Percentiles rank a stretch among this genome's conserved stretches.
Evolutionary conservation across 2,888 invertebrate genomes (phyloP).

Genomic region (Scaptomyza polygonia): DNA sequence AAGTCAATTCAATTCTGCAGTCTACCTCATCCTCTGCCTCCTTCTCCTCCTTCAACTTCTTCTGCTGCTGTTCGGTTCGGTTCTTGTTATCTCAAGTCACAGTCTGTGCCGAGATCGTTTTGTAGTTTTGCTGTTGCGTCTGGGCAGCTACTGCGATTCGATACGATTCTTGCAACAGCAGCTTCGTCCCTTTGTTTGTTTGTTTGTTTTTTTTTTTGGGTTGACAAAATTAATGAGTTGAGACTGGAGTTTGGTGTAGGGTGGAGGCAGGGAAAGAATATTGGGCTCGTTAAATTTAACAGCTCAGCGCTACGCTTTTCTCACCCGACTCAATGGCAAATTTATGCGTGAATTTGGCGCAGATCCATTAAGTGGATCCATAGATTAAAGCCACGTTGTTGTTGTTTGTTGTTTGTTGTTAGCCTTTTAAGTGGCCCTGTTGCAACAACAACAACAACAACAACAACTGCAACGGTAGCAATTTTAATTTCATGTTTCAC

Average conservation of each 20-base stretch:
- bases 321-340: constrained; percentile 62
- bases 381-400: constrained; percentile 65
- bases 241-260: not conserved
- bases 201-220: constrained; percentile 61
- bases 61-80: not conserved
- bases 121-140: constrained; percentile 65
- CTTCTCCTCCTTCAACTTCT: not conserved
- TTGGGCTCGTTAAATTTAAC: constrained; percentile 76
- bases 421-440: constrained; percentile 54
- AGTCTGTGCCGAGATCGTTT: constrained; percentile 62
- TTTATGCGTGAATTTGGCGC: constrained; percentile 82
- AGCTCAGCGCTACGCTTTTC: constrained; percentile 68
- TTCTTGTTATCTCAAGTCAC: constrained; percentile 57
- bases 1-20: constrained; percentile 3
- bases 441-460: constrained; percentile 13
- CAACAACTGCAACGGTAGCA: constrained; percentile 63
- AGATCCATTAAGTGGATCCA: constrained; percentile 81
- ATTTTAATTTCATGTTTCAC: constrained; percentile 63
- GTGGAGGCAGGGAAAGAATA: constrained; percentile 12
- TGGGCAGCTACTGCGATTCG: constrained; percentile 75
- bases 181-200: constrained; percentile 17
- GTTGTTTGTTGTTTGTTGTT: constrained; percentile 34
- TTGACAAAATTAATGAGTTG: constrained; percentile 78
- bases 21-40: not conserved
- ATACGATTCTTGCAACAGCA: not conserved